phyloP scores from a whole-genome alignment of 2,113 vertebrate species.

The Aegithalos caudatus region DNA sequence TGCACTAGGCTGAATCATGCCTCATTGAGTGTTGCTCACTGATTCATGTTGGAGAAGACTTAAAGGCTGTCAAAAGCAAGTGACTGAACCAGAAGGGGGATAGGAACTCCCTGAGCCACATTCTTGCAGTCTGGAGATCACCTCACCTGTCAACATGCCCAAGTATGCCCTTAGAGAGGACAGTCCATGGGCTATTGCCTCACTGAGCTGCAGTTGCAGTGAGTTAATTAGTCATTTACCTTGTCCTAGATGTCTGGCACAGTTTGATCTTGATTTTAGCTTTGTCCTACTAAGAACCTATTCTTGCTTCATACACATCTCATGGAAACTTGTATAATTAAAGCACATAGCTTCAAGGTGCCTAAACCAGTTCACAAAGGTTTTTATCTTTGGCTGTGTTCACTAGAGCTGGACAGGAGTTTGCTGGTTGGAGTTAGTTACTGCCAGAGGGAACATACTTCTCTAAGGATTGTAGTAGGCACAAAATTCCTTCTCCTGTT shows the following conservation, averaged over 20 bases:
- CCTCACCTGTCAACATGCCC: not conserved
- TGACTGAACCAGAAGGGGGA: not conserved
- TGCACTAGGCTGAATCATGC: not conserved
- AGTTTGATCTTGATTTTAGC: not conserved
- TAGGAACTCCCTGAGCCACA: constrained; percentile 13
- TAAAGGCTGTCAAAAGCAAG: not conserved
- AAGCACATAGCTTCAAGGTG: constrained; percentile 8
- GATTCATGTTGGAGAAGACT: not conserved
- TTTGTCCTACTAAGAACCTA: constrained; percentile 17
- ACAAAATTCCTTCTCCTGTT: not conserved
- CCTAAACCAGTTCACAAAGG: constrained; percentile 26
- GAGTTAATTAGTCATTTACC: not conserved
- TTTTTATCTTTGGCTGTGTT: not conserved
- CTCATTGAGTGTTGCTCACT: not conserved
- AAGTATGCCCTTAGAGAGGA: not conserved
- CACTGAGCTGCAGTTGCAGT: not conserved
- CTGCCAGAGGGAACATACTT: not conserved
- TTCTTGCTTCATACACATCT: not conserved
- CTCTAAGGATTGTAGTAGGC: not conserved
- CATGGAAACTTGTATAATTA: constrained; percentile 16
- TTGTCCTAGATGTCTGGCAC: constrained; percentile 15
- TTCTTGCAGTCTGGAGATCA: not conserved
- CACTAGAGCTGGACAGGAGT: not conserved
- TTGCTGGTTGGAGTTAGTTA: constrained; percentile 30
- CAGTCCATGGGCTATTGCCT: not conserved